Evolutionary conservation across 2,888 invertebrate species (phyloP).

Genomic region (Andrena bicolor): DNA sequence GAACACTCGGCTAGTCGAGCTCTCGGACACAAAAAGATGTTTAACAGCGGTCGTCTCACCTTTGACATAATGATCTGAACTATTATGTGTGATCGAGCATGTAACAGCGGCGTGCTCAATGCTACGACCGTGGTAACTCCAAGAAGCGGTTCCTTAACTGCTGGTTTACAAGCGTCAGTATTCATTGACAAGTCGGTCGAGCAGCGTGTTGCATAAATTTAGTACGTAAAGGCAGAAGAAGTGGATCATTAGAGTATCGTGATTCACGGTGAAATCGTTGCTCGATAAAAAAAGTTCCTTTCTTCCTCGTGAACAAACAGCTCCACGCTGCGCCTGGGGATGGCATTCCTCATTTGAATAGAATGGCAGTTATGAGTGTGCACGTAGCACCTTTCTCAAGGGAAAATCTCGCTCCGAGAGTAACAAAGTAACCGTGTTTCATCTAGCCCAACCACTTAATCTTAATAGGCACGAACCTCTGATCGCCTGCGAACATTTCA

Average conservation of each 20-base stretch:
- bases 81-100: neutral
- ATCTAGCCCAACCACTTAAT: constrained; percentile 32
- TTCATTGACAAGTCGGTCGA: neutral
- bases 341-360: constrained; percentile 72
- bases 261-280: constrained; percentile 54
- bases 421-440: constrained; percentile 43
- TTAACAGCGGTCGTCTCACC: neutral
- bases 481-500: constrained; percentile 13
- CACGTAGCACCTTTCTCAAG: constrained; percentile 80
- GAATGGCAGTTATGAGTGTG: constrained; percentile 77
- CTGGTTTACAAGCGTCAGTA: neutral
- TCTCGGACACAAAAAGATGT: neutral
- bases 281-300: constrained; percentile 40
- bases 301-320: constrained; percentile 53
- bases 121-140: neutral
- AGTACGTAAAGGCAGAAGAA: constrained; percentile 6
- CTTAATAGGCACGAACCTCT: constrained; percentile 1
- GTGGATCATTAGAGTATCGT: constrained; percentile 25
- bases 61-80: neutral
- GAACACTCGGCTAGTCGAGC: too few species aligned
- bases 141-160: constrained; percentile 1
- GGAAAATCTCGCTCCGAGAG: constrained; percentile 35
- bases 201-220: constrained; percentile 2
- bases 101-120: neutral
- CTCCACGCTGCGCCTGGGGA: constrained; percentile 55